Evolutionary conservation across 1,140 invertebrate genomes (phyloP).

Genomic region (Drosophila subobscura): DNA sequence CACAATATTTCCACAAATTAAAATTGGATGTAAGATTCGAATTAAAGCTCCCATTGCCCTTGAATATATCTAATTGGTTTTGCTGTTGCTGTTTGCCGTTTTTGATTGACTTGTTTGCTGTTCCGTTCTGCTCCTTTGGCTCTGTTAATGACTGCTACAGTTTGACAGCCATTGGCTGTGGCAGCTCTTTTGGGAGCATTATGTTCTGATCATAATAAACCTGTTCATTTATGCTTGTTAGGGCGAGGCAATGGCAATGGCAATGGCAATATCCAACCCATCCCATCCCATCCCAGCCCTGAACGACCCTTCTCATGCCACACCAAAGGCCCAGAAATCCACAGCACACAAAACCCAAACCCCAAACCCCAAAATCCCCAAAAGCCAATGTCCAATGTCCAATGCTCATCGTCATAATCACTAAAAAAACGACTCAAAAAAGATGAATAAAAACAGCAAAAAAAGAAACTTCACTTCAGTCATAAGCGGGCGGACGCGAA

Average conservation of each 20-base stretch:
- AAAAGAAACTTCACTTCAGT: slow-evolving; percentile 56
- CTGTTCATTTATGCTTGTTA: slow-evolving; percentile 76
- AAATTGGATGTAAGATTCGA: no score
- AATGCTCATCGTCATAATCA: background rate
- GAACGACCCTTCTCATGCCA: slow-evolving; percentile 33
- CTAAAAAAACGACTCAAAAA: slow-evolving; percentile 17
- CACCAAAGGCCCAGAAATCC: slow-evolving; percentile 4
- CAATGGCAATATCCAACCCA: background rate
- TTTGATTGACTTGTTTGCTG: no score
- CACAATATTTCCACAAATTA: no score
- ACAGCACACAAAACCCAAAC: background rate
- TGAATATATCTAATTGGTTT: no score
- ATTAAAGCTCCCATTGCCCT: no score
- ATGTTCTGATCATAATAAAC: slow-evolving; percentile 70
- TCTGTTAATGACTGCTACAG: slow-evolving; percentile 24
- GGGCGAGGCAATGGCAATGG: slow-evolving; percentile 54
- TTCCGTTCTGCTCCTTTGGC: background rate
- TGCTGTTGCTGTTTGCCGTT: no score
- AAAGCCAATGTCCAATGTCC: slow-evolving; percentile 11
- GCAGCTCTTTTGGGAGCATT: background rate
- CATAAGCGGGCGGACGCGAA: slow-evolving; percentile 69
- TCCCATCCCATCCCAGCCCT: background rate
- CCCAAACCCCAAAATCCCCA: slow-evolving; percentile 32
- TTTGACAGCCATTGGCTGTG: slow-evolving; percentile 40
- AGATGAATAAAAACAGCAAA: slow-evolving; percentile 24